Evolutionary conservation across 1,140 invertebrate genomes (phyloP).

Genomic region (Trichoplusia ni): DNA sequence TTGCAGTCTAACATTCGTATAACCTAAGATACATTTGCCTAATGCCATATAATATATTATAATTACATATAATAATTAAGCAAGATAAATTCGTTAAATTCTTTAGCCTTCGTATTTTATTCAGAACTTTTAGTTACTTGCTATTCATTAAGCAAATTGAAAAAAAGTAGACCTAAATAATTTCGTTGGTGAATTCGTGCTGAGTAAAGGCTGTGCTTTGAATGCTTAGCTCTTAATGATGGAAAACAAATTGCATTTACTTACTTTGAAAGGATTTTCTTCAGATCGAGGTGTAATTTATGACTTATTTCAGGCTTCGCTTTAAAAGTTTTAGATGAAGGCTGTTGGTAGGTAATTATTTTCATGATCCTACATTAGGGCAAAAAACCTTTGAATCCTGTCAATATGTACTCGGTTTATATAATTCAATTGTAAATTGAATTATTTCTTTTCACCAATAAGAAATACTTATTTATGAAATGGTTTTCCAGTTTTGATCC

Average conservation of each 20-base stretch:
- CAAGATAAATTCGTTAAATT: constrained; percentile 8
- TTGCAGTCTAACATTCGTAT: too few relatives aligned
- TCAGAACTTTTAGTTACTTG: constrained; percentile 1
- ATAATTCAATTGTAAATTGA: too few relatives aligned
- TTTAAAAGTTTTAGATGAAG: too few relatives aligned
- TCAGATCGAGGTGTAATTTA: neutral
- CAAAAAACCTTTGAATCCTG: neutral
- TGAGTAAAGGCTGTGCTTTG: neutral
- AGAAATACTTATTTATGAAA: too few relatives aligned
- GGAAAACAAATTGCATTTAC: neutral
- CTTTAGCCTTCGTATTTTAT: neutral
- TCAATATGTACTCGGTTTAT: neutral
- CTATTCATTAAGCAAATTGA: constrained; percentile 1
- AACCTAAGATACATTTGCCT: too few relatives aligned
- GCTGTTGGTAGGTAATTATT: too few relatives aligned
- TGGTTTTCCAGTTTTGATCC: too few relatives aligned
- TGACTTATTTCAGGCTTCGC: neutral
- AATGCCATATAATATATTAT: too few relatives aligned
- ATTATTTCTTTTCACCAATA: too few relatives aligned
- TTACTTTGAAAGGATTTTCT: neutral
- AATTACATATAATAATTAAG: neutral
- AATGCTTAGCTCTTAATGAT: neutral
- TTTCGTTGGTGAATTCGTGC: neutral
- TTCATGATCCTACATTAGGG: neutral
- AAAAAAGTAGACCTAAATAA: neutral